phyloP scores from a whole-genome alignment of 2,797 vertebrate species.

The Lacerta viridis region DNA sequence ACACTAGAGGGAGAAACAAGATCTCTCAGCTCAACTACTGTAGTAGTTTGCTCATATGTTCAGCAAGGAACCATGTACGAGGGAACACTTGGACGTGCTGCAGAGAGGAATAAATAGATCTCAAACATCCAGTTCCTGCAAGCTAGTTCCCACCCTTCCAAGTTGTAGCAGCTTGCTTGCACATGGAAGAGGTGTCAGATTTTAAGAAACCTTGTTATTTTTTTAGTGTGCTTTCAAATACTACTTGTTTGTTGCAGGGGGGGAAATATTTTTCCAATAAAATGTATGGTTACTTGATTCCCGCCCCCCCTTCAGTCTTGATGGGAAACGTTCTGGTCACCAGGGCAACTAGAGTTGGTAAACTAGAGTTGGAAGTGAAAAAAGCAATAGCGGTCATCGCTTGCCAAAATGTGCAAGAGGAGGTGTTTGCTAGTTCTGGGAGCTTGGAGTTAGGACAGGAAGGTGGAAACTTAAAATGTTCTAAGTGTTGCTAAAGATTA shows the following conservation, averaged over 20 bases:
- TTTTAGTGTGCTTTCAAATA: not conserved
- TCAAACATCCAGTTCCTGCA: not conserved
- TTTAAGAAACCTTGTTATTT: not conserved
- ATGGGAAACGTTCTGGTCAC: not conserved
- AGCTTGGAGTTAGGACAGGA: not conserved
- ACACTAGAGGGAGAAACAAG: constrained; percentile 7
- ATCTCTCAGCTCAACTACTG: not conserved
- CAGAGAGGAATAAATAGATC: constrained; percentile 2
- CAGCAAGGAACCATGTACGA: not conserved
- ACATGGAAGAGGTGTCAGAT: not conserved
- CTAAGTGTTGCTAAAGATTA: not conserved
- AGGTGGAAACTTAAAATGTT: accelerated
- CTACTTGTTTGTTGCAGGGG: not conserved
- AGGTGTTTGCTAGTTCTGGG: not conserved
- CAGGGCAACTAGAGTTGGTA: not conserved
- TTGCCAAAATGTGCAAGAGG: not conserved
- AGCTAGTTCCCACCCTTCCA: not conserved
- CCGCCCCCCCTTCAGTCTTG: not conserved
- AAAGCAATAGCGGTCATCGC: not conserved
- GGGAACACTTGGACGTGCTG: not conserved
- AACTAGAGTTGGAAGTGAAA: not conserved
- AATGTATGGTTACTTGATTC: not conserved
- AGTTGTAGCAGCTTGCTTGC: not conserved
- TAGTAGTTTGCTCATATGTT: not conserved
- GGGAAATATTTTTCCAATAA: not conserved